phyloP scores from a whole-genome alignment of 1,140 invertebrate genomes.

The Metaphire vulgaris region DNA sequence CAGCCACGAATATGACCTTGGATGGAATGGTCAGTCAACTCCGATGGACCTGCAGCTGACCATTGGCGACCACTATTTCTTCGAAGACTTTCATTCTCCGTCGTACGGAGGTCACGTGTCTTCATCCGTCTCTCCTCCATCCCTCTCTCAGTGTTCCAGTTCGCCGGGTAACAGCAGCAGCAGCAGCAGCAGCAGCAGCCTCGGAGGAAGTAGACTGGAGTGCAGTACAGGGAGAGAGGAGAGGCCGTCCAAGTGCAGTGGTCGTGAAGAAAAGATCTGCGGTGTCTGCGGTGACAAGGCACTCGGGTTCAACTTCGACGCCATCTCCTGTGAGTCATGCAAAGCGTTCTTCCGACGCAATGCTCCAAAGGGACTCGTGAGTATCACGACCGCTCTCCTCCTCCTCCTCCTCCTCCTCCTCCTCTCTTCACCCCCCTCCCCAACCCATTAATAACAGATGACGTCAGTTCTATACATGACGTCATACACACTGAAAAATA shows the following conservation, averaged over 20 bases:
- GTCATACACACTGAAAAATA: no score
- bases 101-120: background rate
- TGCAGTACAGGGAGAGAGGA: background rate
- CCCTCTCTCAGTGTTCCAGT: background rate
- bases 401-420: no score
- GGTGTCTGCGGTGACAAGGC: constrained; percentile 82
- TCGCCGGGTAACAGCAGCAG: background rate
- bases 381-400: no score
- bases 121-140: background rate
- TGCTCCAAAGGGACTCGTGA: constrained; percentile 73
- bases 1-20: background rate
- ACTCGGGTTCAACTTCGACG: constrained; percentile 96
- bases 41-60: no score
- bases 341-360: constrained; percentile 96
- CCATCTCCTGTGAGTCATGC: constrained; percentile 93
- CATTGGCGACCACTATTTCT: no score
- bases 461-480: no score
- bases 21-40: background rate
- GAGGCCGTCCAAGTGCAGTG: constrained; percentile 13
- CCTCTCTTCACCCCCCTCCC: no score
- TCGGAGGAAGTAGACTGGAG: background rate
- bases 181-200: background rate
- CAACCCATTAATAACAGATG: no score
- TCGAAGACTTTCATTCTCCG: background rate
- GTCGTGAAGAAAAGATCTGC: constrained; percentile 50